Conservation (phyloP, 2,888 invertebrate species). For the Eristalis arbustorum region DNA sequence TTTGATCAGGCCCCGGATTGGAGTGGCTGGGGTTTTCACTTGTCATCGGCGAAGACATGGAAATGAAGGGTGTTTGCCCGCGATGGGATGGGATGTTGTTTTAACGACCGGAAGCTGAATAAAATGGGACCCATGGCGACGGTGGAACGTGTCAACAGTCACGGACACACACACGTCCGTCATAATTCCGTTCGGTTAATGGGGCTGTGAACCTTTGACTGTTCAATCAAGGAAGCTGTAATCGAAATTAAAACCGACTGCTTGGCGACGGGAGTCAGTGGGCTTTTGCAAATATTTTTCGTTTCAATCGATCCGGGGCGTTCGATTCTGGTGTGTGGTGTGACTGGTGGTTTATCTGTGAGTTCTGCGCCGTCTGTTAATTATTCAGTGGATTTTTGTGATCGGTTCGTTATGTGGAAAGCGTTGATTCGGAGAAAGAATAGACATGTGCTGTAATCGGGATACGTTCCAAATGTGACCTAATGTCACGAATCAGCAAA, state of each 20-base stretch:
- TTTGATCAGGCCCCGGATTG: not conserved
- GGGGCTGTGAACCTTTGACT: not conserved
- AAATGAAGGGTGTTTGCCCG: not conserved
- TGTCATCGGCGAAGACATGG: not conserved
- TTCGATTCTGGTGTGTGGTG: too few species aligned
- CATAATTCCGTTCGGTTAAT: not conserved
- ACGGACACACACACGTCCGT: not conserved
- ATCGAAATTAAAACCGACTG: not conserved
- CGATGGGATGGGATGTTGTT: not conserved
- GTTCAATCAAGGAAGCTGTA: not conserved
- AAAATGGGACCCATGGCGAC: not conserved
- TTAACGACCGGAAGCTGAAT: not conserved
- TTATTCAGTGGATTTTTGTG: too few species aligned
- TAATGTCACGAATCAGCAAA: too few species aligned
- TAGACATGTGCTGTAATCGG: too few species aligned
- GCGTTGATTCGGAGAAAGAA: too few species aligned
- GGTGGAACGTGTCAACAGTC: not conserved
- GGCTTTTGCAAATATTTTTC: not conserved
- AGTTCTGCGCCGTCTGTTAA: too few species aligned
- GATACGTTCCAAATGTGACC: too few species aligned
- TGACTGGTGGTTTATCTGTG: too few species aligned
- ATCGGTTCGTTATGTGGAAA: too few species aligned
- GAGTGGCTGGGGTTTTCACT: not conserved
- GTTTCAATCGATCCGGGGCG: not conserved
- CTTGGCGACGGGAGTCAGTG: not conserved